Base-by-base conservation (phyloP, 2,797 vertebrate species). In the Silurus aristotelis region DNA sequence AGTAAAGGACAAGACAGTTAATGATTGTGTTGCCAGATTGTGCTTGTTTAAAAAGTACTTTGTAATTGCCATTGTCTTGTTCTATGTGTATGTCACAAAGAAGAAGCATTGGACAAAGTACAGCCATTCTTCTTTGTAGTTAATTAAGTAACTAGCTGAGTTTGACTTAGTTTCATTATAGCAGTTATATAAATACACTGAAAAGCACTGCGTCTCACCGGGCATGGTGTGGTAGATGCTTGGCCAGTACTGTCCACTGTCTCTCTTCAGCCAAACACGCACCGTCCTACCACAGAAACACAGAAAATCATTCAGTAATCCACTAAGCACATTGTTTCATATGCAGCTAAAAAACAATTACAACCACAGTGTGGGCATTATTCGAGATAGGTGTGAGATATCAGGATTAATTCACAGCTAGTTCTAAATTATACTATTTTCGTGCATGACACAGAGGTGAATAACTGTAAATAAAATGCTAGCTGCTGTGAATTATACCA, bases 231-330 rank as follows among this genome's bases (percentile, higher is more conserved):
- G 97, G 90, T 96, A 96, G 91, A 99, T 95, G 80, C 98, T 99
- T 85, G 98, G 98, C 98, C 98, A 99, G 89, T 98, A 99, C 88
- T 99, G 98, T 55, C 97, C 98, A 12, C 97, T 98, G 94, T 99
- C 97, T 90, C 98, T 97, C 94, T 99, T 99, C 92, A 99, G 90
- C 98, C 98, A 99, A 58, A 99, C 96, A 64, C 97, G 97, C 87
- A 99, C 96, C 2, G 97, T 97, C 92, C 98, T 99, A 89, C 17
- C 75, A 38, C 60, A 88, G 78, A 87, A 87, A 87, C 87, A 79
- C 12, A 3, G 17, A 31, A 43, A 20, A 68, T 25, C 14, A 15
- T 27, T 70, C 6, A 70, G 60, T 68, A 56, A 27, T 19, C 31
- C 72, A 76, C 15, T 56, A 31, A 9, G 25, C n/a, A 19, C 22